Evolutionary conservation across 2,797 vertebrate species (phyloP).

Genomic region (Sarcoramphus papa): DNA sequence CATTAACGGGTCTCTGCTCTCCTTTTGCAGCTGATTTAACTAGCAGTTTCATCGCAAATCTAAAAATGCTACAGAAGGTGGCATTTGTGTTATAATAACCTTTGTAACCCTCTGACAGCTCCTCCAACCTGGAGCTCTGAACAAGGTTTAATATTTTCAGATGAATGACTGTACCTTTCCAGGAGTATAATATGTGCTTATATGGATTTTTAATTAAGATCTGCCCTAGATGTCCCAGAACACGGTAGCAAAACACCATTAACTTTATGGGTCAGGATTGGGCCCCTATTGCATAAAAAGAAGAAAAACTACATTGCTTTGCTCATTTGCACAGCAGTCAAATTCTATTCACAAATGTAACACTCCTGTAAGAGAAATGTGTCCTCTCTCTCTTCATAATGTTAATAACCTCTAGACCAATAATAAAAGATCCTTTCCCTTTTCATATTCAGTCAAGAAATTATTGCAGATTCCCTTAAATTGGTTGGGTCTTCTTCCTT

Average conservation of each 20-base stretch:
- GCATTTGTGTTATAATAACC: slow-evolving; percentile 27
- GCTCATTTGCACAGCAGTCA: not conserved
- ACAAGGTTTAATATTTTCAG: not conserved
- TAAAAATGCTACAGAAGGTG: slow-evolving; percentile 14
- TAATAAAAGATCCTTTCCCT: not conserved
- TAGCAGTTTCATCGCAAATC: slow-evolving; percentile 7
- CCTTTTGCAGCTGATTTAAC: not conserved
- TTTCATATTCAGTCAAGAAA: not conserved
- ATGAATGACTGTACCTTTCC: not conserved
- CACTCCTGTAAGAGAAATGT: not conserved
- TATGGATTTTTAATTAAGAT: not conserved
- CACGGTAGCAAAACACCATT: not conserved
- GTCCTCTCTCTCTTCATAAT: not conserved
- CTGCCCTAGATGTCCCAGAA: not conserved
- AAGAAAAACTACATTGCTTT: not conserved
- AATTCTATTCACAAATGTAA: not conserved
- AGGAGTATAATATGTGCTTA: not conserved
- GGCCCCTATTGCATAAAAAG: not conserved
- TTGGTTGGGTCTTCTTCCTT: not conserved
- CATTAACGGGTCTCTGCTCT: slow-evolving; percentile 29
- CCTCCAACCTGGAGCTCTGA: not conserved
- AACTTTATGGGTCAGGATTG: not conserved
- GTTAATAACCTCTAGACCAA: not conserved
- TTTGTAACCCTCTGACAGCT: not conserved
- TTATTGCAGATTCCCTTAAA: not conserved